Conservation (phyloP, 2,113 vertebrate genomes). For the Tenebrosternarchus preto region DNA sequence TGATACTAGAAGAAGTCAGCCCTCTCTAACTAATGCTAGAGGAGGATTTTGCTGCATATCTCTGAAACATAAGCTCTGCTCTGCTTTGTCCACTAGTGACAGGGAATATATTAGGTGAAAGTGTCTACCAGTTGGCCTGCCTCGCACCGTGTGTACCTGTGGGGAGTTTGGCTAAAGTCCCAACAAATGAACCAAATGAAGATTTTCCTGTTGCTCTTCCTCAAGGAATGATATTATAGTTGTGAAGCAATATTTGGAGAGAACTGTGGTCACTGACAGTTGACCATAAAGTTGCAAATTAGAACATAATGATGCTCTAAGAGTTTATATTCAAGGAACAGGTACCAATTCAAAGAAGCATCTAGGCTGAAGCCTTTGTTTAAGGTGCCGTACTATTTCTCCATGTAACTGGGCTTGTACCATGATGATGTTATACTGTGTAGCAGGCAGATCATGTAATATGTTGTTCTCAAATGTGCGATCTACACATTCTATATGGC, state of each 20-base stretch:
- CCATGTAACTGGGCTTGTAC: constrained; percentile 13
- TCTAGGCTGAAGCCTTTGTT: constrained; percentile 16
- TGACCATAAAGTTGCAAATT: constrained; percentile 30
- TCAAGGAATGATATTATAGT: constrained; percentile 48
- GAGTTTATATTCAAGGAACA: constrained; percentile 24
- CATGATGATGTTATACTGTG: constrained; percentile 63
- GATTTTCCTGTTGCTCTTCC: constrained; percentile 44
- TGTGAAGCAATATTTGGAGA: constrained; percentile 55
- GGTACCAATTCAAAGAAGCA: constrained; percentile 34
- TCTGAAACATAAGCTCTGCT: constrained; percentile 63
- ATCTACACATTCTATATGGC: constrained; percentile 54
- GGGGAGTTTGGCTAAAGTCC: constrained; percentile 18
- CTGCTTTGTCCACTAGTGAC: constrained; percentile 72
- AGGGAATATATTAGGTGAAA: constrained; percentile 82
- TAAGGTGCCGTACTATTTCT: too few species aligned
- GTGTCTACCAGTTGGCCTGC: constrained; percentile 83
- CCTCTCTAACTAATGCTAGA: constrained; percentile 46
- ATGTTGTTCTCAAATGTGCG: constrained; percentile 56
- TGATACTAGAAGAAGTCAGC: constrained; percentile 40
- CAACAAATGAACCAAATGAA: constrained; percentile 56
- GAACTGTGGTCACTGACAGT: constrained; percentile 39
- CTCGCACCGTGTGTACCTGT: constrained; percentile 70
- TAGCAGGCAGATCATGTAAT: constrained; percentile 54
- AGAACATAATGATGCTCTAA: constrained; percentile 1
- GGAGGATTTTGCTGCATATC: constrained; percentile 50